phyloP scores from a whole-genome alignment of 2,888 invertebrate species.

The Mythimna lalbum region DNA sequence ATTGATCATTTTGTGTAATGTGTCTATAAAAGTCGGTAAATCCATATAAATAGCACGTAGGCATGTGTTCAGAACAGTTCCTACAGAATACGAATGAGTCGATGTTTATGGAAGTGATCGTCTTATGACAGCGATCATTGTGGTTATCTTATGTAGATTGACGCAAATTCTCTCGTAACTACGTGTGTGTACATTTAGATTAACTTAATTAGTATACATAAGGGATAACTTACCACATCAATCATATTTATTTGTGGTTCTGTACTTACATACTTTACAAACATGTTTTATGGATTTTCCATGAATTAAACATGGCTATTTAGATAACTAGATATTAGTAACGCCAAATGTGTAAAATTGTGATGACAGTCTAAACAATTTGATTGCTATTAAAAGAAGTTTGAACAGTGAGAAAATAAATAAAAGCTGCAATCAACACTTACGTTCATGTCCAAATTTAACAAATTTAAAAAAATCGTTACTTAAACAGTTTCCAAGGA shows the following conservation, averaged over 20 bases:
- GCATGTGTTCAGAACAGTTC: conserved; percentile 39
- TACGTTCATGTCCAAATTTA: neutral
- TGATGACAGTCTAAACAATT: neutral
- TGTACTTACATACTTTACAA: conserved; percentile 25
- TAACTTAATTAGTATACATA: conserved; percentile 55
- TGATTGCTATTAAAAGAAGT: neutral
- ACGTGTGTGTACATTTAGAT: conserved; percentile 66
- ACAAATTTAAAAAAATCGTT: conserved; percentile 8
- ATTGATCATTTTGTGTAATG: conserved; percentile 36
- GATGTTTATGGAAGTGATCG: conserved; percentile 67
- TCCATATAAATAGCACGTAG: conserved; percentile 43
- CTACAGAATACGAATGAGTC: conserved; percentile 67
- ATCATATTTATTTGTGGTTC: conserved; percentile 48
- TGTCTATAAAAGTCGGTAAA: conserved; percentile 36
- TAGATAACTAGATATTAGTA: neutral
- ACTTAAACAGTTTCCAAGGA: conserved; percentile 69
- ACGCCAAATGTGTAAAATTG: neutral
- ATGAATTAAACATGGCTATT: neutral
- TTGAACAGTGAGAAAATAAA: conserved; percentile 6
- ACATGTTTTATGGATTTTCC: conserved; percentile 27
- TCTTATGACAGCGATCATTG: conserved; percentile 65
- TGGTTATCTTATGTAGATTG: conserved; percentile 65
- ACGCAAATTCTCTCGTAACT: conserved; percentile 64
- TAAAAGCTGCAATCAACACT: conserved; percentile 7
- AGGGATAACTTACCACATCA: conserved; percentile 29